A percentile compares a stretch with the other conserved stretches of the same genome.
Conservation (phyloP, 2,888 invertebrate genomes). For the Drosophila parthenogenetica region DNA sequence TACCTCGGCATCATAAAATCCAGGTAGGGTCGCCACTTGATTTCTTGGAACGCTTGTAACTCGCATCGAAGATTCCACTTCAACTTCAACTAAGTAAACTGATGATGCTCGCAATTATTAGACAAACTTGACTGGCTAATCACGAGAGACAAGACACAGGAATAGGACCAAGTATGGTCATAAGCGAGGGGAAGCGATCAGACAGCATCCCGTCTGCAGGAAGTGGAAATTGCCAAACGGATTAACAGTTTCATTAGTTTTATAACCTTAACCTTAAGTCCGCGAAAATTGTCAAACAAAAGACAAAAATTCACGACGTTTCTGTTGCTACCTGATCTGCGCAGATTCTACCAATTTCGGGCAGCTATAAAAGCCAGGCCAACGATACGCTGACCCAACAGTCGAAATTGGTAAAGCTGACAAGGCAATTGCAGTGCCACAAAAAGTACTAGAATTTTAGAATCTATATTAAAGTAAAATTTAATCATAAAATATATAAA, state of each 20-base stretch:
- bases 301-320: too few species aligned
- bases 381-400: constrained; percentile 17
- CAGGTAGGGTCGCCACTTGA: constrained; percentile 15
- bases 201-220: constrained; percentile 49
- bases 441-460: not conserved
- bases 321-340: constrained; percentile 9
- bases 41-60: constrained; percentile 64
- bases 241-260: constrained; percentile 59
- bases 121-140: constrained; percentile 49
- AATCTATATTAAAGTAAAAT: too few species aligned
- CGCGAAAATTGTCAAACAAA: constrained; percentile 6
- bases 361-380: constrained; percentile 52
- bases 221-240: constrained; percentile 69
- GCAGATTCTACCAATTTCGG: not conserved
- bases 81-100: constrained; percentile 17
- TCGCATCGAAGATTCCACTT: too few species aligned
- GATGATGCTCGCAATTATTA: constrained; percentile 64
- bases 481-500: not conserved
- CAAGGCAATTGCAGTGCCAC: constrained; percentile 29
- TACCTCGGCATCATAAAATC: constrained; percentile 56
- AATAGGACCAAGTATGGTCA: not conserved
- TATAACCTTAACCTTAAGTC: constrained; percentile 16
- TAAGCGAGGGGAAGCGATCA: not conserved
- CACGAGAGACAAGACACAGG: not conserved
- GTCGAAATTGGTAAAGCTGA: constrained; percentile 34